phyloP scores from a whole-genome alignment of 2,113 vertebrate genomes.

The Onychostoma macrolepis region DNA sequence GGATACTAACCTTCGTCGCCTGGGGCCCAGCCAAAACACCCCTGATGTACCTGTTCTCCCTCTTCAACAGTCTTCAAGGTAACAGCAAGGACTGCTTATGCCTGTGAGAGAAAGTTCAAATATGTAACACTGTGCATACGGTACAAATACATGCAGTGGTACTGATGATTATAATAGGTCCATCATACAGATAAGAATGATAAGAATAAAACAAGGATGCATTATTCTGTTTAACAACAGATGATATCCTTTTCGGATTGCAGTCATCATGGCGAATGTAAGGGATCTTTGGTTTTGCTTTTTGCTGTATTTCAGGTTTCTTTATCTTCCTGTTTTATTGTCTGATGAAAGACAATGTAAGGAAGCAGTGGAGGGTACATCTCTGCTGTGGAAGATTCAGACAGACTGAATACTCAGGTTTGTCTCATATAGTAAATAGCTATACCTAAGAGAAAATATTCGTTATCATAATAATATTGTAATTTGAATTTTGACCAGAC shows the following conservation, averaged over 20 bases:
- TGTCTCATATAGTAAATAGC: background rate
- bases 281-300: background rate
- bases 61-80: slow-evolving; percentile 89
- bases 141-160: too few relatives aligned
- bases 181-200: background rate
- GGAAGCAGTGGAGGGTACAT: slow-evolving; percentile 80
- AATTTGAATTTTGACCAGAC: slow-evolving; percentile 68
- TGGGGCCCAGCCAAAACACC: slow-evolving; percentile 76
- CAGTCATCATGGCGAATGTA: background rate
- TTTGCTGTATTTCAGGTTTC: slow-evolving; percentile 74
- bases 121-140: background rate
- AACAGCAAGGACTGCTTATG: slow-evolving; percentile 40
- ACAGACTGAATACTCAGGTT: slow-evolving; percentile 72
- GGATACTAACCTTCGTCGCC: slow-evolving; percentile 83
- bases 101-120: background rate
- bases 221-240: background rate
- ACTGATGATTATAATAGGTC: background rate
- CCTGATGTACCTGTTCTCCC: slow-evolving; percentile 84
- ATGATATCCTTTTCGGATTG: background rate
- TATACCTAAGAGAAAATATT: background rate
- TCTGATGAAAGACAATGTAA: slow-evolving; percentile 86
- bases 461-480: background rate
- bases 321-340: slow-evolving; percentile 91
- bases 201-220: background rate
- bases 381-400: slow-evolving; percentile 77